Evolutionary conservation across 2,888 invertebrate species (phyloP).

Genomic region (Archaeoteleia sp.): DNA sequence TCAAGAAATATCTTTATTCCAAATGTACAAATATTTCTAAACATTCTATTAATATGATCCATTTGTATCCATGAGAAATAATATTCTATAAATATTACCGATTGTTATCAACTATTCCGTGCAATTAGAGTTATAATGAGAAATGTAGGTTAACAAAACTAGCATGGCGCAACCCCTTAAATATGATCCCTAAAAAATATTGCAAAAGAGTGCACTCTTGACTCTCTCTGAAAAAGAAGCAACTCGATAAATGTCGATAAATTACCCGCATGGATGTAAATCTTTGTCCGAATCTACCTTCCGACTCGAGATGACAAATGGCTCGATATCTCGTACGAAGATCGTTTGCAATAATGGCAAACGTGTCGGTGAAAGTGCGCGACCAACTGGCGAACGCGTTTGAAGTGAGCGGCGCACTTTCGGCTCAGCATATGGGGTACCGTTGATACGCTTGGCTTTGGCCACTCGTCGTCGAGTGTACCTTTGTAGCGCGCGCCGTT

Average conservation of each 20-base stretch:
- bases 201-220: background rate
- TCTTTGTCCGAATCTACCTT: slow-evolving; percentile 1
- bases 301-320: slow-evolving; percentile 52
- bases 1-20: too few species aligned
- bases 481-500: slow-evolving; percentile 12
- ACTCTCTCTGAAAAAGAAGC: background rate
- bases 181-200: too few species aligned
- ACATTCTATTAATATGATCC: too few species aligned
- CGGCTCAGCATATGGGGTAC: slow-evolving; percentile 52
- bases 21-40: too few species aligned
- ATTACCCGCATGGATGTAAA: slow-evolving; percentile 58
- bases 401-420: slow-evolving; percentile 53
- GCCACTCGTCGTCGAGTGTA: slow-evolving; percentile 42
- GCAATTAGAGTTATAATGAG: too few species aligned
- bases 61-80: too few species aligned
- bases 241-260: too few species aligned
- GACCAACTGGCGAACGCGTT: slow-evolving; percentile 64
- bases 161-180: too few species aligned
- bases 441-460: slow-evolving; percentile 48
- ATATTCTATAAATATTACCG: too few species aligned
- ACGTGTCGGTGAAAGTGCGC: slow-evolving; percentile 53
- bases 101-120: too few species aligned
- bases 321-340: slow-evolving; percentile 58
- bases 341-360: slow-evolving; percentile 57
- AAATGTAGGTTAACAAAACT: too few species aligned